phyloP scores from a whole-genome alignment of 2,797 vertebrate genomes.

The Aselliscus stoliczkanus region DNA sequence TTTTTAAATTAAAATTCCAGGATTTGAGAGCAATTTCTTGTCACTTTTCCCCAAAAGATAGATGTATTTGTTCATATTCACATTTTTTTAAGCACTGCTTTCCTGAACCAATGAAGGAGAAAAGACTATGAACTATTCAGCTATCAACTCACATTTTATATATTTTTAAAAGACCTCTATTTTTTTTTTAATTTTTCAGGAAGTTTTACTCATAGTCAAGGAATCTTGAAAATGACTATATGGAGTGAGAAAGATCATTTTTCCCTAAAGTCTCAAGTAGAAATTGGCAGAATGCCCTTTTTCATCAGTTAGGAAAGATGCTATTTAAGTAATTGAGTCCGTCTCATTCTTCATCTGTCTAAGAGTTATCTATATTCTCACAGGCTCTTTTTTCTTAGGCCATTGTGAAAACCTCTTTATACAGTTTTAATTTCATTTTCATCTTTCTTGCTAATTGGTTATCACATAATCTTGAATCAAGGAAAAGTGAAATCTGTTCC shows the following conservation, averaged over 20 bases:
- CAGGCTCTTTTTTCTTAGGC: background rate
- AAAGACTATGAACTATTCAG: background rate
- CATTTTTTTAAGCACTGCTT: background rate
- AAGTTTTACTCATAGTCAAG: background rate
- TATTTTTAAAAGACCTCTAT: background rate
- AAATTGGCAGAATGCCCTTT: conserved; percentile 36
- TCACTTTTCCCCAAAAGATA: background rate
- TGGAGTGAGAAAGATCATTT: background rate
- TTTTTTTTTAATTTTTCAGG: background rate
- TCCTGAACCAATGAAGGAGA: background rate
- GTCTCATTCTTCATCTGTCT: background rate
- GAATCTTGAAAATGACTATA: background rate
- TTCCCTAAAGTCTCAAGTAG: background rate
- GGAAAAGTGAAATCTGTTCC: background rate
- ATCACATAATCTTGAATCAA: background rate
- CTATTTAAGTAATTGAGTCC: background rate
- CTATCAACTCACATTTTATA: background rate
- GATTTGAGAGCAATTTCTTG: background rate
- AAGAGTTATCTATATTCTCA: background rate
- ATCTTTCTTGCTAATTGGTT: background rate
- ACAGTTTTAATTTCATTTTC: conserved; percentile 23
- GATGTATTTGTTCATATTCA: background rate
- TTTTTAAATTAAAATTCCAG: background rate
- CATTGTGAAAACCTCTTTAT: background rate
- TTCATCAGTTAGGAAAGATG: background rate